Evolutionary conservation across 2,888 invertebrate species (phyloP).

Genomic region (Latrodectus elegans): DNA sequence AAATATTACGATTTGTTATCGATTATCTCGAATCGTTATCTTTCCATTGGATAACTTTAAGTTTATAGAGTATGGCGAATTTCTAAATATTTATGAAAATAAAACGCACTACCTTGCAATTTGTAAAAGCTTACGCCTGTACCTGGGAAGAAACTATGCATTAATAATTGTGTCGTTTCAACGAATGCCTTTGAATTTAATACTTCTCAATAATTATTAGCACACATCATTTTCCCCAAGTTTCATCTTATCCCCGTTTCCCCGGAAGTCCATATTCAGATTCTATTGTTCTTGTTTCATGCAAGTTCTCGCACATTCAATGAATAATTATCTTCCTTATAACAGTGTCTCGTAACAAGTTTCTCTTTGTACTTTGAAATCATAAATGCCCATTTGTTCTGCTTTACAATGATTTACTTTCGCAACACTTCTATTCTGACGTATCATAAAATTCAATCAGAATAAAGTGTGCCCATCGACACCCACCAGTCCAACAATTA

Average conservation of each 20-base stretch:
- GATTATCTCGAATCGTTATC: too few relatives aligned
- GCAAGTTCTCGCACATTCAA: background rate
- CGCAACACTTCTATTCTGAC: background rate
- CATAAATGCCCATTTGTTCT: conserved; percentile 5
- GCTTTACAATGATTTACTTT: background rate
- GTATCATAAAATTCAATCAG: background rate
- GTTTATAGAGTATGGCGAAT: too few relatives aligned
- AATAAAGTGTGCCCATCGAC: background rate
- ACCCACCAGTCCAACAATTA: background rate
- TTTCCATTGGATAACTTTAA: too few relatives aligned
- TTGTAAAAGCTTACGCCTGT: too few relatives aligned
- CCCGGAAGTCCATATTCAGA: background rate
- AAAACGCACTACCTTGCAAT: too few relatives aligned
- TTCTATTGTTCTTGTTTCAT: background rate
- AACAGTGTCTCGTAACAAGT: background rate
- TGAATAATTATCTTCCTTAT: background rate
- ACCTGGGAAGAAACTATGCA: background rate
- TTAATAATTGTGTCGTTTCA: background rate
- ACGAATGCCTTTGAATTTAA: background rate
- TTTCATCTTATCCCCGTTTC: background rate
- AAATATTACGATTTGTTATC: too few relatives aligned
- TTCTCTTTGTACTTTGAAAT: background rate
- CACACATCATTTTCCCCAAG: background rate
- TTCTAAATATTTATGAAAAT: too few relatives aligned
- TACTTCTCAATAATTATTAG: background rate